Base-by-base conservation (phyloP, 2,888 invertebrate species). In the Meteorus colon region DNA sequence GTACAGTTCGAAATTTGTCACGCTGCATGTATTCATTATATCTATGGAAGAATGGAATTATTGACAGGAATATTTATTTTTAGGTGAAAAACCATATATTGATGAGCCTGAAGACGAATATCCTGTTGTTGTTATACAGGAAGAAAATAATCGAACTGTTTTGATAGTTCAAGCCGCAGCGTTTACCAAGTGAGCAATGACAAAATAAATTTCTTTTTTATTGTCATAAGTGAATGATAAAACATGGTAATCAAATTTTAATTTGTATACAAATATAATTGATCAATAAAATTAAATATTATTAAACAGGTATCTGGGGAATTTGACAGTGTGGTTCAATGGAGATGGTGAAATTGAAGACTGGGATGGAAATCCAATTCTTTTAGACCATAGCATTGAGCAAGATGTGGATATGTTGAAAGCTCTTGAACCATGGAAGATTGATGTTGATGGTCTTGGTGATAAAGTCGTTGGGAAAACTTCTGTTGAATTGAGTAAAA, bases 301-400 rank as follows among this genome's bases (percentile, higher is more conserved):
- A n/a, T 34, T 34, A 34, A 63, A 19, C 24, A 92, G 92, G 84
- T 97, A 96, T 87, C 90, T 97, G 59, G 97, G 97, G 14, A 92
- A 94, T 86, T 91, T 97, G 69, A 93, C 93, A 34, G 91, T 96
- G 0, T 92, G 89, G 81, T 95, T 96, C 85, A 92, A 96, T 87
- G 90, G 91, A 0, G 84, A 91, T 0, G 96, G 96, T 5, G 92
- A 93, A 77, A 90, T 96, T 0, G 88, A 90, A 8, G 84, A 89
- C 10, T 96, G 94, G 92, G 90, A 91, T n/a, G 97, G 97, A 0
- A 92, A 93, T 74, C 96, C 96, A 0, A 92, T 96, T 77, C 94
- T 92, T 81, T 88, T 96, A 84, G 92, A 93, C 51, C 85, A 89
- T 0, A 91, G 91, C 62, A 91, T 95, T n/a, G 89, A 91, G 14